Conservation (phyloP, 2,888 invertebrate species). For the Helicoverpa assulta region DNA sequence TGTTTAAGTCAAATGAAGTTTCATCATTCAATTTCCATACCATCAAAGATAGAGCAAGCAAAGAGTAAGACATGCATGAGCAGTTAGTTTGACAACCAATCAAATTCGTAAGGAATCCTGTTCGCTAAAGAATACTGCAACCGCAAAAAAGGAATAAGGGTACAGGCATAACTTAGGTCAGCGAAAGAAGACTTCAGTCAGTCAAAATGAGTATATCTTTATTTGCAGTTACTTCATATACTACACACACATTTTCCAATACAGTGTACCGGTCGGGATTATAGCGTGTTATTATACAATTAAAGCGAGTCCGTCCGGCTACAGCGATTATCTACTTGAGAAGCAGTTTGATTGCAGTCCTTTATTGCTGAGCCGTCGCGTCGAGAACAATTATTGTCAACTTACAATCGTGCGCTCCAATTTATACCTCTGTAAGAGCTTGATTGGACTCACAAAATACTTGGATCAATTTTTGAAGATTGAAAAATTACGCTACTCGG, state of each 20-base stretch:
- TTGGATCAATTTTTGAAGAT: neutral
- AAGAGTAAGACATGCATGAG: neutral
- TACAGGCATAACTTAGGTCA: neutral
- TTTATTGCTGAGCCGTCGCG: slow-evolving; percentile 36
- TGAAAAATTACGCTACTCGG: slow-evolving; percentile 3
- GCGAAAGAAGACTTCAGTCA: neutral
- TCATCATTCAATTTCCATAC: neutral
- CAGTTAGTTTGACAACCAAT: too few relatives aligned
- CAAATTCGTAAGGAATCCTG: too few relatives aligned
- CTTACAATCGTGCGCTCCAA: slow-evolving; percentile 10
- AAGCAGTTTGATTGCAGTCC: slow-evolving; percentile 30
- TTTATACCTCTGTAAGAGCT: slow-evolving; percentile 7
- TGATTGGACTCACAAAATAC: neutral
- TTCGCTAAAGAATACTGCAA: too few relatives aligned
- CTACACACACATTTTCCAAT: slow-evolving; percentile 1
- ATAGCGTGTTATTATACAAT: slow-evolving; percentile 51
- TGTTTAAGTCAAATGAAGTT: neutral
- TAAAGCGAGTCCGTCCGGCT: slow-evolving; percentile 38
- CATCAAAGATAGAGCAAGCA: neutral
- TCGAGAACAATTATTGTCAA: slow-evolving; percentile 22
- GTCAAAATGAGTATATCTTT: neutral
- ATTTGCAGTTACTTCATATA: slow-evolving; percentile 13
- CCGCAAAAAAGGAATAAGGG: too few relatives aligned
- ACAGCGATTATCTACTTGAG: slow-evolving; percentile 36
- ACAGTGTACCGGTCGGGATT: slow-evolving; percentile 12